phyloP scores from a whole-genome alignment of 2,797 vertebrate species.

The Mus minutoides region DNA sequence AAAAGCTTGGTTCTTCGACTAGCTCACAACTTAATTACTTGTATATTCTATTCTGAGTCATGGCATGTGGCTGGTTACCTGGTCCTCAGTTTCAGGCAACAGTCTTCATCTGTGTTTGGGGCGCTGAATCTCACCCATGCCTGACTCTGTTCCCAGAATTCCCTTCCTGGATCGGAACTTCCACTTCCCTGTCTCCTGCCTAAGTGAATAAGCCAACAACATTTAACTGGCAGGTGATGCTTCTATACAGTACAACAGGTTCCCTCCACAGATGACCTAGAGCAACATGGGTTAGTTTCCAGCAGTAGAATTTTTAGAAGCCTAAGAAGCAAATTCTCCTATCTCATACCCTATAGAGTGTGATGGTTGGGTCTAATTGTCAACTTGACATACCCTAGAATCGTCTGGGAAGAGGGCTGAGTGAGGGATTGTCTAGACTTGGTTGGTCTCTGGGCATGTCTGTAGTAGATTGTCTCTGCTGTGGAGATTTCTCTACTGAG shows the following conservation, averaged over 20 bases:
- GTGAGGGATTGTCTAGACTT: background rate
- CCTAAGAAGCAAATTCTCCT: background rate
- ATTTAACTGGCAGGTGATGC: background rate
- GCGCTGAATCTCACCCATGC: background rate
- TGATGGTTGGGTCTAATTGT: background rate
- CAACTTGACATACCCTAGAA: background rate
- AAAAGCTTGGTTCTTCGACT: background rate
- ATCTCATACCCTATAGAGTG: background rate
- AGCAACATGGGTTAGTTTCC: background rate
- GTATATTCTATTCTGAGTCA: background rate
- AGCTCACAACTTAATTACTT: background rate
- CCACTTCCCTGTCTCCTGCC: background rate
- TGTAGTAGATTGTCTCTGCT: background rate
- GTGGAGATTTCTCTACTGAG: background rate
- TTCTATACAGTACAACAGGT: background rate
- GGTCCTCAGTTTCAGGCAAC: background rate
- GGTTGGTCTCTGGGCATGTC: background rate
- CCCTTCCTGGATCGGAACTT: background rate
- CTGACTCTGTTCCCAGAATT: background rate
- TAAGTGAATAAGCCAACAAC: background rate
- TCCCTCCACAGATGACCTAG: background rate
- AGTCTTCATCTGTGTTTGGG: background rate
- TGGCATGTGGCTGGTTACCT: background rate
- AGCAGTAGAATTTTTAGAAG: background rate
- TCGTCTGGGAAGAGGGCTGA: background rate